Conservation (phyloP, 2,113 vertebrate species). For the Atlantisia rogersi region DNA sequence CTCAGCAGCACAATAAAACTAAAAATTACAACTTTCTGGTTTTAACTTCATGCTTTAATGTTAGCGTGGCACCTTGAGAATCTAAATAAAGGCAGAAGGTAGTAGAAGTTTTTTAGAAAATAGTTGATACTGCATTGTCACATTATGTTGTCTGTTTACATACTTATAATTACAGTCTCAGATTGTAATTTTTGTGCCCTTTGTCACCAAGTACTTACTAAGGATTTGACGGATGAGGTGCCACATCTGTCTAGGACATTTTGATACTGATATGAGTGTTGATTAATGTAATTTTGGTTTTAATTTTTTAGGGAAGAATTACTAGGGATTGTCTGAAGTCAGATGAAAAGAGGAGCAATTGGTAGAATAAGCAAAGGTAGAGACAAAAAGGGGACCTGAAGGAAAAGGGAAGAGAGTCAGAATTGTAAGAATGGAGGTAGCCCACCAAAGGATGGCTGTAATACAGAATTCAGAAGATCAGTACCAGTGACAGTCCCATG, state of each 20-base stretch:
- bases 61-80: background rate
- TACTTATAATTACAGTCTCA: background rate
- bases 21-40: background rate
- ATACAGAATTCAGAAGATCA: background rate
- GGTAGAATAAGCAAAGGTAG: background rate
- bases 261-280: background rate
- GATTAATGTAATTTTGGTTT: background rate
- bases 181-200: background rate
- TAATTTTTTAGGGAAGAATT: background rate
- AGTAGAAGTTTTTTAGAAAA: background rate
- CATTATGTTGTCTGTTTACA: background rate
- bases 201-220: background rate
- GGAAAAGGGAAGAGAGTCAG: background rate
- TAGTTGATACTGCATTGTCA: background rate
- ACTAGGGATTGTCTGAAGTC: background rate
- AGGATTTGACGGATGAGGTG: background rate
- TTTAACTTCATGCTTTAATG: background rate
- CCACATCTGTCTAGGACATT: background rate
- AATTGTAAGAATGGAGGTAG: background rate
- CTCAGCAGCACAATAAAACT: background rate
- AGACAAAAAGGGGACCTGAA: background rate
- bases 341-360: background rate
- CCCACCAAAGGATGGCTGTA: background rate
- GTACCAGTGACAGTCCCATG: background rate
- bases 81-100: background rate